Evolutionary conservation across 2,113 vertebrate species (phyloP).

Genomic region (Petromus typicus): DNA sequence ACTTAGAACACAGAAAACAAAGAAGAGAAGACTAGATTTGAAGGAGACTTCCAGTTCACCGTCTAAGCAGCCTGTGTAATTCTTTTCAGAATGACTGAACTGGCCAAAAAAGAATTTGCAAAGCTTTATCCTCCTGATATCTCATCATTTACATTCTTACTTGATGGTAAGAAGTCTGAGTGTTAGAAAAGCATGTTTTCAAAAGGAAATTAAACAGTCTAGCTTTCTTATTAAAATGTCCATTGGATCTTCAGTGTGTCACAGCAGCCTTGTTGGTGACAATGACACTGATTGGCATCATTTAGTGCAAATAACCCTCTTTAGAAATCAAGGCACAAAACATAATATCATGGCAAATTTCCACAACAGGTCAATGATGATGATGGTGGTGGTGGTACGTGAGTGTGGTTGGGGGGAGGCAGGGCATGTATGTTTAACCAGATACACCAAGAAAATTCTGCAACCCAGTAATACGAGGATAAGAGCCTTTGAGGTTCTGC

Average conservation of each 20-base stretch:
- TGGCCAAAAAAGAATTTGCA: conserved; percentile 25
- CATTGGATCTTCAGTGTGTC: neutral
- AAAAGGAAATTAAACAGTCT: conserved; percentile 46
- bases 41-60: neutral
- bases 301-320: neutral
- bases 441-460: neutral
- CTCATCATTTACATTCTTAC: conserved; percentile 35
- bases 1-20: neutral
- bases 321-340: conserved; percentile 47
- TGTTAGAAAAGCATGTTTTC: conserved; percentile 37
- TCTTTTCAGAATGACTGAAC: conserved; percentile 37
- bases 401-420: neutral
- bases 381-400: neutral
- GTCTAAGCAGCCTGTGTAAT: neutral
- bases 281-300: neutral
- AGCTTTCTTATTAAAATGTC: neutral
- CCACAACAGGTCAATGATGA: neutral
- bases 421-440: neutral
- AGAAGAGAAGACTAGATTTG: neutral
- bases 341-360: neutral
- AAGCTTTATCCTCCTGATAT: neutral
- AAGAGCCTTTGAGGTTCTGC: conserved; percentile 56
- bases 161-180: conserved; percentile 39
- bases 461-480: conserved; percentile 36
- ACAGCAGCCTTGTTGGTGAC: neutral